Percentiles rank a stretch among this genome's conserved stretches.
Conservation (phyloP, 1,140 invertebrate genomes). For the Drepana arcuata region DNA sequence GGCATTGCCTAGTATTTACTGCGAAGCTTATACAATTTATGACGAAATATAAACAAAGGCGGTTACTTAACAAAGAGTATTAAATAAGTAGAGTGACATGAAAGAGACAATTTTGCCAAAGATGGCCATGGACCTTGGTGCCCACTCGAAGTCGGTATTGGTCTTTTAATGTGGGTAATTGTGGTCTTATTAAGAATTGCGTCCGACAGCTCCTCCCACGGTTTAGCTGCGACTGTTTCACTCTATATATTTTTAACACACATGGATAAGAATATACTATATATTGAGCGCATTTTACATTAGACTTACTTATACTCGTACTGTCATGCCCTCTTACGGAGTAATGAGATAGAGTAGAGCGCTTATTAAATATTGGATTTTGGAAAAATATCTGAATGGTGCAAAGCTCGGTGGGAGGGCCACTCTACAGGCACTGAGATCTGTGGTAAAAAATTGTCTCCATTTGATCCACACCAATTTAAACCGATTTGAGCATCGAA, state of each 20-base stretch:
- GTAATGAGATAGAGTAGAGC: not conserved
- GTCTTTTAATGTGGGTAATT: constrained; percentile 63
- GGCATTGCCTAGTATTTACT: not conserved
- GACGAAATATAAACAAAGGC: constrained; percentile 4
- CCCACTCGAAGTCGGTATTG: constrained; percentile 48
- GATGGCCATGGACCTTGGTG: constrained; percentile 47
- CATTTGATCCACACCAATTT: too few species aligned
- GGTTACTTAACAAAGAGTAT: constrained; percentile 21
- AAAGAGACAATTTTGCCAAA: constrained; percentile 45
- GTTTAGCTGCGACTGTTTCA: constrained; percentile 39
- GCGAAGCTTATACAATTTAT: not conserved
- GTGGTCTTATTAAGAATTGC: constrained; percentile 56
- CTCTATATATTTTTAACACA: constrained; percentile 21
- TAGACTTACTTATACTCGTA: not conserved
- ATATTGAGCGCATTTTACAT: too few species aligned
- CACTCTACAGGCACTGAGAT: too few species aligned
- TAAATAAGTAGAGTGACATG: not conserved
- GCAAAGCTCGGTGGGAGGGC: not conserved
- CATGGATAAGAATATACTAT: too few species aligned
- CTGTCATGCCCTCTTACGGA: not conserved
- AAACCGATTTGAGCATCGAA: too few species aligned
- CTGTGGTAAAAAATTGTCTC: too few species aligned
- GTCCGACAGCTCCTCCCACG: constrained; percentile 43
- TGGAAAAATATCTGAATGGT: not conserved
- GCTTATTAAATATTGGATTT: not conserved